Conservation (phyloP, 2,888 invertebrate genomes). For the Palloptera scutellata region DNA sequence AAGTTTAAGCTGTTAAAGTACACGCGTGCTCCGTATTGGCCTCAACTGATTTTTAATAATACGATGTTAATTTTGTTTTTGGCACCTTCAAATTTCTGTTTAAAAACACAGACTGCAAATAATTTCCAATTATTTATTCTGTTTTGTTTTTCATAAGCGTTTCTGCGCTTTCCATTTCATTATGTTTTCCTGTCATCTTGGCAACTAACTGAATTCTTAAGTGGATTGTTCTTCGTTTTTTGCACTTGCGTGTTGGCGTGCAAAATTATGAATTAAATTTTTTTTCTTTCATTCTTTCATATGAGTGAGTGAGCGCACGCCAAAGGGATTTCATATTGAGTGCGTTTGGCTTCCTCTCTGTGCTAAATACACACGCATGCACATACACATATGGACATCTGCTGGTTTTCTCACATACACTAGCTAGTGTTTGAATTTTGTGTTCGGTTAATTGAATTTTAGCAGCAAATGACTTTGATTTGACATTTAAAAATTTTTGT, state of each 20-base stretch:
- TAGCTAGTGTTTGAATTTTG: not conserved
- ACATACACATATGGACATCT: not conserved
- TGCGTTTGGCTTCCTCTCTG: not conserved
- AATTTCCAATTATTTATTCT: too few species aligned
- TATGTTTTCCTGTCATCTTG: not conserved
- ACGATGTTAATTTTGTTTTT: too few species aligned
- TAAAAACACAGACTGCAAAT: too few species aligned
- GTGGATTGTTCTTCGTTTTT: too few species aligned
- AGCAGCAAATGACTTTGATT: slow-evolving; percentile 16
- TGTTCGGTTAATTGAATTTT: slow-evolving; percentile 9
- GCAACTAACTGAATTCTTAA: too few species aligned
- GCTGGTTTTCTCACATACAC: not conserved
- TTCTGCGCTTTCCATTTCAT: not conserved
- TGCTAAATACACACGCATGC: not conserved
- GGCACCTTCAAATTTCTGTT: too few species aligned
- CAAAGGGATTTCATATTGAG: slow-evolving; percentile 18
- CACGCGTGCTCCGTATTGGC: too few species aligned
- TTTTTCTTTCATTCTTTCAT: not conserved
- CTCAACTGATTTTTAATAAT: too few species aligned
- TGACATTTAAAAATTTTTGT: not conserved
- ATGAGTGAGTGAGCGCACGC: not conserved
- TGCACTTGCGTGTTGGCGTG: not conserved
- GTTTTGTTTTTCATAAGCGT: not conserved
- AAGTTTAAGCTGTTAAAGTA: too few species aligned
- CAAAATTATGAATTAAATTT: slow-evolving; percentile 12